Base-by-base conservation (phyloP, 2,797 vertebrate genomes). In the Microctenopoma stevenorrisi region DNA sequence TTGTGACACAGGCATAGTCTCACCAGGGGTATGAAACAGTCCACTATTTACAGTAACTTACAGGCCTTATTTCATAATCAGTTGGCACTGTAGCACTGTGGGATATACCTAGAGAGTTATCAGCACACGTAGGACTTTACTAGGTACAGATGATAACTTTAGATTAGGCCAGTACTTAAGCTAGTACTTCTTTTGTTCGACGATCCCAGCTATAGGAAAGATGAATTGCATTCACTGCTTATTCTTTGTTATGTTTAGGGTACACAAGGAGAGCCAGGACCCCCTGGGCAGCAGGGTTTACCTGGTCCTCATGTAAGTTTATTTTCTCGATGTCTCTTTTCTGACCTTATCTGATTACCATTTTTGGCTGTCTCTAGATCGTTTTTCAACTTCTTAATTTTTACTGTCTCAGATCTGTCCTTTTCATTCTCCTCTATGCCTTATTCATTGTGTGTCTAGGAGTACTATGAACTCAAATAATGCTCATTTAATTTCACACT, bases 251-350 rank as follows among this genome's bases (percentile, higher is more conserved):
- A 4, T 66, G 8, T 25, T 70, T 81, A 98, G 97, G 97, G 97
- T 86, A 94, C 95, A 75, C 96, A 96, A 94, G 97, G 97, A 86
- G 97, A 98, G 77, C 88, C 95, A 49, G 97, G 97, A 40, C 95
- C 97, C 71, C 93, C 92, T 78, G 97, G 97, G 52, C 97, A 98
- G 66, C 97, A 98, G 93, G 97, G 97, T 81, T 91, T 95, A 64
- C 94, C 97, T 79, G 97, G 97, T 74, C 87, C 96, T 72, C 95
- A 98, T 90, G 97, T 98, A 93, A 93, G 95, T 94, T 22, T 55
- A 43, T 47, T 40, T 61, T 13, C n/a, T 77, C 10, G 62, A 13
- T 49, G 12, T 47, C 9, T 40, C 30, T 62, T 18, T 64, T 60
- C 49, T 60, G 61, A 50, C 7, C 7, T n/a, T 52, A 1, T 74